Base-by-base conservation (phyloP, 2,113 vertebrate genomes). In the Tiliqua scincoides region DNA sequence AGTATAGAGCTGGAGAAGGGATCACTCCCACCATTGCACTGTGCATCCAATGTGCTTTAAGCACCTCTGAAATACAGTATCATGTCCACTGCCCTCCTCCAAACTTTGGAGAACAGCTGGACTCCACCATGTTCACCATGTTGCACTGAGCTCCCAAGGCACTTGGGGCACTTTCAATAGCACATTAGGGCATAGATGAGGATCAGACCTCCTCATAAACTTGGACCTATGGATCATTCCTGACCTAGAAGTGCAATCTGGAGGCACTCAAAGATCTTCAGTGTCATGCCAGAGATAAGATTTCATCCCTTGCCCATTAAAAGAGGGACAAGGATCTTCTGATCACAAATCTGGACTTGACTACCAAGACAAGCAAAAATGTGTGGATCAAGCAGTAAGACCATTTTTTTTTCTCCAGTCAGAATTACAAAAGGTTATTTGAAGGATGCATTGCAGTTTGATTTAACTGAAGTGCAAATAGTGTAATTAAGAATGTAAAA, bases 381-480 rank as follows among this genome's bases (percentile, higher is more conserved):
- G 15, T 35, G 43, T 32, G 27, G 40, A 84, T 25, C 37, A 74
- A 27, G 9, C 43, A 83, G 32, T 83, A 23, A 40, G 68, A 73
- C 23, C 57, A 74, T 82, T 20, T 17, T 75, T 63, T 84, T 75
- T 59, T 61, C 32, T 32, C 67, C 21, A 61, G 37, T 48, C 79
- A 43, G 35, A 57, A 40, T 59, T 20, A 8, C 54, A 20, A 27
- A 37, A 20, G 11, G 35, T 17, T 79, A 62, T 70, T 21, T 71
- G 52, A 59, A 17, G 5, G 43, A 76, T 54, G 30, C 43, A 27
- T 20, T 59, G 52, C 30, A 72, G 54, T 85, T n/a, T 85, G 37
- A 54, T n/a, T n/a, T 71, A 9, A 79, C n/a, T 79, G 75, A 59
- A 14, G 59, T 52, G n/a, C 65, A 71, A 85, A 61, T 72, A 86